Evolutionary conservation across 2,113 vertebrate genomes (phyloP).

Genomic region (Talpa occidentalis): DNA sequence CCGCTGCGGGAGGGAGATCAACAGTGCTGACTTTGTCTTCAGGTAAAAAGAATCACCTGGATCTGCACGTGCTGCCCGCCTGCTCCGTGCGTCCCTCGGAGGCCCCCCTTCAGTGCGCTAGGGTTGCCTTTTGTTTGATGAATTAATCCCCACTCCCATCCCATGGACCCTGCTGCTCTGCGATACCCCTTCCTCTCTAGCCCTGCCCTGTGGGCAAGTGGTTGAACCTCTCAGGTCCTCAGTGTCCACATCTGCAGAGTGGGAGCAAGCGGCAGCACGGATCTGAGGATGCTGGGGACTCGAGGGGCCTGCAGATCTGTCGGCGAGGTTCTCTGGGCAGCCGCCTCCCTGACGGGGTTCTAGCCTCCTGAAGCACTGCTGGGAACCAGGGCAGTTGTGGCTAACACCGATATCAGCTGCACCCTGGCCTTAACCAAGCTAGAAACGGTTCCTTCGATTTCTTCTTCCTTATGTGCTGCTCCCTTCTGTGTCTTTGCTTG

Average conservation of each 20-base stretch:
- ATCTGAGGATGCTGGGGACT: background rate
- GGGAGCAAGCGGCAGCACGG: background rate
- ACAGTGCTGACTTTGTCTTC: conserved; percentile 96
- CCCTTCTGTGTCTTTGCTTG: background rate
- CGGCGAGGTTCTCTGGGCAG: rapidly evolving
- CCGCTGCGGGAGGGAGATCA: conserved; percentile 95
- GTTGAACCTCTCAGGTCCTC: background rate
- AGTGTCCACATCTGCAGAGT: background rate
- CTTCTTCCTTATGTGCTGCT: background rate
- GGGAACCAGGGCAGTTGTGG: background rate
- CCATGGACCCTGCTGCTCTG: background rate
- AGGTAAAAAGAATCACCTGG: conserved; percentile 85
- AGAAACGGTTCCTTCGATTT: background rate
- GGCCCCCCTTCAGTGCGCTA: background rate
- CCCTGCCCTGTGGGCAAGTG: background rate
- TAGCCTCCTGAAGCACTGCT: background rate
- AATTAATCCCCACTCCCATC: too few species aligned
- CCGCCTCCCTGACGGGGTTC: background rate
- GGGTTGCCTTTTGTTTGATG: background rate
- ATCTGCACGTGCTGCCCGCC: background rate
- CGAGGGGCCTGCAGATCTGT: background rate
- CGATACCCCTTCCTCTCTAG: background rate
- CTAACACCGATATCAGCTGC: background rate
- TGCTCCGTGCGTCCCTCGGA: background rate
- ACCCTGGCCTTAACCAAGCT: background rate